Evolutionary conservation across 92 coral and sea anemone species (phyloP), one percentile per base, ranked within the genome.

Genomic region (Phenganax stokvisi): DNA sequence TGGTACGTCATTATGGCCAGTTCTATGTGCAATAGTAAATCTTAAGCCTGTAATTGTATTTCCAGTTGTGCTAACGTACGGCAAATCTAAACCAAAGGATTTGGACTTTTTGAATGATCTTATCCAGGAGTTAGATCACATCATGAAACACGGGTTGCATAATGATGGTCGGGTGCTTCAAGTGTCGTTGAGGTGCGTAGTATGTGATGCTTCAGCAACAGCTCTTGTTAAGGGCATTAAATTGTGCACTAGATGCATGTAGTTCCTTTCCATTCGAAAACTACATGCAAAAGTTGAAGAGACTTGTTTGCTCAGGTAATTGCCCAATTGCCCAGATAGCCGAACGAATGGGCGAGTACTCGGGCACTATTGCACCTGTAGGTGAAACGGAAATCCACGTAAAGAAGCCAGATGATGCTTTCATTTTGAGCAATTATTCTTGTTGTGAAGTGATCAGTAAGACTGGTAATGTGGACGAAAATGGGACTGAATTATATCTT

Each of bases 211-310:
- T 20, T 6, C 65, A 59, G 65, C 65, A 59, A 13, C 1, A 59
- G 65, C 65, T 13, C 65, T 59, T 59, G 6, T 57, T 13, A 59
- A 59, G 6, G 25, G 65, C 65, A 59, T 20, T 13, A 59, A 20
- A 20, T 20, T 59, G 15, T 59, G 65, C 65, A 13, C 65, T 59
- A 25, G 65, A 59, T 59, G 65, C 65, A 59, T 59, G 65, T 59
- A 13, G 65, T 6, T 59, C 65, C 0, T 59, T 59, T 59, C 65
- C 65, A 59, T 59, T 59, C 25, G 6, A 59, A 59, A 59, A 59
- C 65, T 59, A 59, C 65, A 59, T 59, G 65, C 65, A 59, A 25
- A 59, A 59, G 27, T 59, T 59, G 65, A 59, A 59, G 27, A 59
- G 65, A 25, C 3, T 59, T 3, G 65, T 59, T 13, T 59, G 65